Evolutionary conservation across 2,113 vertebrate genomes (phyloP).

Genomic region (Cichladusa arquata): DNA sequence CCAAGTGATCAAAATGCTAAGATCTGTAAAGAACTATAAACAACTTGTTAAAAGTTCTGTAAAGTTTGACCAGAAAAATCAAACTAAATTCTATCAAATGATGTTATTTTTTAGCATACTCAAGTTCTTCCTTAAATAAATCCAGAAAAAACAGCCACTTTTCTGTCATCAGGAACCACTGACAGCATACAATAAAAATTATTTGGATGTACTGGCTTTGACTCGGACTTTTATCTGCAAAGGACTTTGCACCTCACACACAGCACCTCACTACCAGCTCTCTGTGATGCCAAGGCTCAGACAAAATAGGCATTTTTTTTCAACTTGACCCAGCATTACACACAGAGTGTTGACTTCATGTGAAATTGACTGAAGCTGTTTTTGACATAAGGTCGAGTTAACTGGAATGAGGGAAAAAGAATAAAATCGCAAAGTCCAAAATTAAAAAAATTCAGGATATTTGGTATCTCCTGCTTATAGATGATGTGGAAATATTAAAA

Average conservation of each 20-base stretch:
- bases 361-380: background rate
- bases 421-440: background rate
- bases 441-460: rapidly evolving
- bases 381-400: background rate
- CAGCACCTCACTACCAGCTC: background rate
- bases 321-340: background rate
- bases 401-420: background rate
- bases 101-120: background rate
- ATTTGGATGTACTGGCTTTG: background rate
- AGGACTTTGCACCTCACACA: background rate
- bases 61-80: background rate
- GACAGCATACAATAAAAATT: background rate
- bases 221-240: background rate
- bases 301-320: background rate
- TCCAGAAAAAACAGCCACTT: background rate
- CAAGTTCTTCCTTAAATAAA: background rate
- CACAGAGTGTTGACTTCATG: background rate
- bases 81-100: background rate
- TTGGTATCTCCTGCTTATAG: background rate
- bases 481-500: background rate
- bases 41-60: background rate
- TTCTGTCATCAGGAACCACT: background rate
- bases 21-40: background rate
- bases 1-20: background rate
- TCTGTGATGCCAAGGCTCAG: background rate